These are phyloP conservation scores for Andrena bucephala DNA, from an alignment of 2,888 invertebrate genomes.

Conservation along the genomic window DNA sequence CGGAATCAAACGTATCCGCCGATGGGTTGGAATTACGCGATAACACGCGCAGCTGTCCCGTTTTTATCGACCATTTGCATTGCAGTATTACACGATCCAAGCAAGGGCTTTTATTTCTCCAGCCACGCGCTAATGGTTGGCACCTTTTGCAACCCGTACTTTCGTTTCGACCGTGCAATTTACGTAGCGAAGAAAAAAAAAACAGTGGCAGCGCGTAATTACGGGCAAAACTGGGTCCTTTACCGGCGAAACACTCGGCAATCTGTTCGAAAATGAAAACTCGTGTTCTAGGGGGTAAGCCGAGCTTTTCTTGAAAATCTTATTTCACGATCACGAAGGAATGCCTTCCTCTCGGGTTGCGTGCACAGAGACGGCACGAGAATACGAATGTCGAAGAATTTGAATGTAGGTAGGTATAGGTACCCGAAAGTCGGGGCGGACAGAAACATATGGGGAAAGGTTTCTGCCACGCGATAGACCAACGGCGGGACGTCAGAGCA, in stretches of 20 bases:
- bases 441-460: background rate
- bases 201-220: no score
- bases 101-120: constrained; percentile 15
- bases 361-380: constrained; percentile 30
- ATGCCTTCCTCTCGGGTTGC: constrained; percentile 12
- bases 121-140: background rate
- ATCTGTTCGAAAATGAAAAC: background rate
- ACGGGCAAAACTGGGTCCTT: no score
- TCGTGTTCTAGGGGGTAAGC: background rate
- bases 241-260: background rate
- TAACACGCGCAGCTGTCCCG: background rate
- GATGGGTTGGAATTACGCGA: constrained; percentile 25
- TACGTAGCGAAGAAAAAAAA: no score
- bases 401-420: background rate
- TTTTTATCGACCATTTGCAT: background rate
- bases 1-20: background rate
- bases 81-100: background rate
- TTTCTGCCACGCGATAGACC: background rate
- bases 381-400: constrained; percentile 32
- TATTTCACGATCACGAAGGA: constrained; percentile 2
- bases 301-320: constrained; percentile 24
- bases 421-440: background rate
- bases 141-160: background rate
- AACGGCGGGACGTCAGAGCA: background rate
- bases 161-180: background rate